These are phyloP conservation scores for Chlamydotis undulata DNA, from an alignment of 2,113 vertebrate genomes.

Conservation along the genomic window DNA sequence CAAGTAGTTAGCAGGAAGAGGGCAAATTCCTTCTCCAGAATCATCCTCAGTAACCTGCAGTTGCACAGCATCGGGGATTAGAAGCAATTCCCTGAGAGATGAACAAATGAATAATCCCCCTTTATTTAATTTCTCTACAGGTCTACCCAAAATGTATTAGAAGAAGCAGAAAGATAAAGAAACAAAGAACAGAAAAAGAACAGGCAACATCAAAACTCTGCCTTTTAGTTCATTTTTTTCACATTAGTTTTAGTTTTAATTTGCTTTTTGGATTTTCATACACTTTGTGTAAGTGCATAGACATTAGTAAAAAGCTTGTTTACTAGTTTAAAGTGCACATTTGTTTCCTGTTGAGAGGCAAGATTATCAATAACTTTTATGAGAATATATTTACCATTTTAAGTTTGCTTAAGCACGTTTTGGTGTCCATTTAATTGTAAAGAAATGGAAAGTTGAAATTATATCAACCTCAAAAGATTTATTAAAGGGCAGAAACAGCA, in stretches of 20 bases:
- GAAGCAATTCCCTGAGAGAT: background rate
- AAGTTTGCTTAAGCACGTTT: background rate
- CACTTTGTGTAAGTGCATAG: background rate
- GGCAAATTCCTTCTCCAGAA: background rate
- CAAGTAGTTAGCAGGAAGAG: background rate
- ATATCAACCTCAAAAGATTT: background rate
- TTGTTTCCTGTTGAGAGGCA: background rate
- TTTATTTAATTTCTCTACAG: background rate
- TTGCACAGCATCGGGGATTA: background rate
- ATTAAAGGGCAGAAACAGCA: background rate
- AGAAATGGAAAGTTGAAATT: background rate
- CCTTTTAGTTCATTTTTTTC: background rate
- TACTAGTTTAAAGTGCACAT: background rate
- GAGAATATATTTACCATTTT: background rate
- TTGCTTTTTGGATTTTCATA: background rate
- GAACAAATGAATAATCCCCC: background rate
- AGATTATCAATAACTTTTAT: background rate
- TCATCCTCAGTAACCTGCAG: background rate
- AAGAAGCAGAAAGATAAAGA: background rate
- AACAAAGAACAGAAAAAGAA: background rate
- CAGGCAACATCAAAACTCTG: background rate
- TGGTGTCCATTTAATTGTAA: background rate
- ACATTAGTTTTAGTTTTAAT: background rate
- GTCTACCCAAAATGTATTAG: background rate
- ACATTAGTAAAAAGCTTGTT: background rate